Conservation (phyloP, 2,113 vertebrate species). For the Gymnorhina tibicen region DNA sequence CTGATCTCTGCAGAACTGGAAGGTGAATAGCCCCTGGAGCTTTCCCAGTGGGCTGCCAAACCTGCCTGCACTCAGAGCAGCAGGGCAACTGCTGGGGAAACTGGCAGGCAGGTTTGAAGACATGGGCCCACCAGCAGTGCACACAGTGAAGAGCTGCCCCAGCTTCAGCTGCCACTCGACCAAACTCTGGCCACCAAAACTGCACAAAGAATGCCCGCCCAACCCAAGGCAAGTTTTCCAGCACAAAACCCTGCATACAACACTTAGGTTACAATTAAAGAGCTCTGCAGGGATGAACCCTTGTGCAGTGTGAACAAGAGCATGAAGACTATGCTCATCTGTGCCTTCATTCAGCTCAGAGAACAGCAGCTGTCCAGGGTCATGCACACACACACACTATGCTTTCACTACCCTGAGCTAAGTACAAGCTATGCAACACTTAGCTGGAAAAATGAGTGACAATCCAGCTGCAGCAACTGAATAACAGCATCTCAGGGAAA, state of each 20-base stretch:
- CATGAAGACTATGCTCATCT: background rate
- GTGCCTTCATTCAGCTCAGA: background rate
- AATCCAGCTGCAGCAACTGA: slow-evolving; percentile 14
- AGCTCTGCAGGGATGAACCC: background rate
- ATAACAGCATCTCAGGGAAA: background rate
- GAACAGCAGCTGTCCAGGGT: background rate
- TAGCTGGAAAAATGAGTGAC: background rate
- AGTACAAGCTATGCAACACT: background rate
- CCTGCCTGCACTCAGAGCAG: background rate
- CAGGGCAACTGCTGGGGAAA: background rate
- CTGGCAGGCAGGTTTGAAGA: background rate
- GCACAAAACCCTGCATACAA: background rate
- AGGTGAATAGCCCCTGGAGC: background rate
- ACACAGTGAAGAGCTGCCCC: background rate
- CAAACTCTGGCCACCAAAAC: background rate
- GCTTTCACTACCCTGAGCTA: background rate
- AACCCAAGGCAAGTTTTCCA: background rate
- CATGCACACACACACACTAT: background rate
- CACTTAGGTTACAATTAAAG: background rate
- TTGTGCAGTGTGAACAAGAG: background rate
- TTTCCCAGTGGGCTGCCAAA: background rate
- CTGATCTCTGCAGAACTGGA: background rate
- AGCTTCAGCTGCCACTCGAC: background rate
- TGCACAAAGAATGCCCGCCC: background rate
- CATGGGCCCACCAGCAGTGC: background rate